phyloP scores from a whole-genome alignment of 2,113 vertebrate genomes.

The Archocentrus centrarchus region DNA sequence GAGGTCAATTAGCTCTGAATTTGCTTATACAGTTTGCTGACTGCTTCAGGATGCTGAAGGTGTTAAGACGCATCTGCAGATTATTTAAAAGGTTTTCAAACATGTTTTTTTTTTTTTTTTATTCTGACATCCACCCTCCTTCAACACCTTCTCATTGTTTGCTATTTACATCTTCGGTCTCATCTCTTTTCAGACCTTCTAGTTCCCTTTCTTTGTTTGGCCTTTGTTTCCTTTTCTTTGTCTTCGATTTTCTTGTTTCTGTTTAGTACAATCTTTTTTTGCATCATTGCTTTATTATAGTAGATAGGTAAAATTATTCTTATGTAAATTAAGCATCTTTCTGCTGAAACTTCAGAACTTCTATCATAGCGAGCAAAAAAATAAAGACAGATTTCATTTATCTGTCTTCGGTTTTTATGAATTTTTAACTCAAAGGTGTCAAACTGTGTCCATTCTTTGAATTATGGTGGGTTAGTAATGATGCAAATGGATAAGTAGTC shows the following conservation, averaged over 20 bases:
- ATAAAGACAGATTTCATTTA: background rate
- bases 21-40: conserved; percentile 36
- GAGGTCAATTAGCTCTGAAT: conserved; percentile 78
- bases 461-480: background rate
- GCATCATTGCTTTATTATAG: background rate
- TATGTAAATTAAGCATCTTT: background rate
- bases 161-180: background rate
- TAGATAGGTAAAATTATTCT: background rate
- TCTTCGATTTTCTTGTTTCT: conserved; percentile 11
- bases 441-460: background rate
- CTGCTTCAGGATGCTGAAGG: conserved; percentile 40
- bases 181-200: background rate
- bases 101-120: conserved; percentile 26
- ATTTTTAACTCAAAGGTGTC: too few species aligned
- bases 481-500: background rate
- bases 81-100: conserved; percentile 46
- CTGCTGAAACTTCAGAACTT: background rate
- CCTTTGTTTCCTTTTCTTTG: background rate
- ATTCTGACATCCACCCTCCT: conserved; percentile 11
- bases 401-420: background rate
- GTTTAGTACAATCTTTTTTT: background rate
- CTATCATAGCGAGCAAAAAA: background rate
- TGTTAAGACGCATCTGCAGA: conserved; percentile 49
- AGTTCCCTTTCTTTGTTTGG: background rate
- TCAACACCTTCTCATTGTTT: conserved; percentile 17